Evolutionary conservation across 2,113 vertebrate species (phyloP), one percentile per base, ranked within the genome.

Genomic region (Psilopsiagon aymara): DNA sequence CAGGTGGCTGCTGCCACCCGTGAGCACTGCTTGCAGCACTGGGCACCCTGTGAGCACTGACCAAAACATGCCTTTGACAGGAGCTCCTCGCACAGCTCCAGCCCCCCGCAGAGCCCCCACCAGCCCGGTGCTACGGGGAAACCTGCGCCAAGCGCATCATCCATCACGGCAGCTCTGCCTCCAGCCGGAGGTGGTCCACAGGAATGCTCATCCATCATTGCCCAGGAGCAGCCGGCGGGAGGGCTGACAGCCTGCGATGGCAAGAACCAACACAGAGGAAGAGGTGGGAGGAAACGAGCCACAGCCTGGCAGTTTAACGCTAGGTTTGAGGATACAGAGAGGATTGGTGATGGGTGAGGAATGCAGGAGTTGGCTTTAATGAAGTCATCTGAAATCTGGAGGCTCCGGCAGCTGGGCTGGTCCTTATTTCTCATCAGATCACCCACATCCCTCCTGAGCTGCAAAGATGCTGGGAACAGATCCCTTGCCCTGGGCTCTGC

Each of bases 1-100:
- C 9, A 6, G 60, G 9, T 18, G 47, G 11, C 79, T 3, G 17
- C 62, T 39, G 21, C 27, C 37, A 18, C 19, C 41, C 3, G 0
- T 3, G 19, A 63, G 63, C 63, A 6, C 6, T 77, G 24, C 21
- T 24, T 8, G 63, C 27, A 10, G 70, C 82, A 12, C 75, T 46
- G 62, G 60, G 13, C 15, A 2, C 39, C 37, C 64, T 23, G 35
- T 37, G 3, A 29, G 24, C 37, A 53, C 44, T 6, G 8, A 7
- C 63, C 44, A 13, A 60, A 55, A 35, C 1, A 7, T 0, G 9
- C 55, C 70, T 57, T 11, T 25, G 68, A 2, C 33, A 43, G 29
- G 0, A 2, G 55, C 28, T 57, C 17, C 74, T 10, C 2, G 0
- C 52, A 4, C 53, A 47, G 43, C 44, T 35, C 43, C 37, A 0